Evolutionary conservation across 2,797 vertebrate species (phyloP).

Genomic region (Phylloscopus collybita): DNA sequence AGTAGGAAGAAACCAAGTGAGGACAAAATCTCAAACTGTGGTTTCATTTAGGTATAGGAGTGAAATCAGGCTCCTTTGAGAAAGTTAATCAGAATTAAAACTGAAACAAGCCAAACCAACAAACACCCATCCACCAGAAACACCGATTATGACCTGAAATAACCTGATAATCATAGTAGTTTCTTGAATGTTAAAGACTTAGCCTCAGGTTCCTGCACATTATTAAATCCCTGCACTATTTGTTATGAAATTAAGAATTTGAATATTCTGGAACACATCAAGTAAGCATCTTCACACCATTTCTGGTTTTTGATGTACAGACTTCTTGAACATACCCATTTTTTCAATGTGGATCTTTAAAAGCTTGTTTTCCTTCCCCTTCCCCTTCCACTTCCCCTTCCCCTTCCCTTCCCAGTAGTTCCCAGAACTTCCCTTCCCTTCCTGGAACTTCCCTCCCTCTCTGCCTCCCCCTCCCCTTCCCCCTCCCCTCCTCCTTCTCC

Average conservation of each 20-base stretch:
- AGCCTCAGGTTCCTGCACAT: not conserved
- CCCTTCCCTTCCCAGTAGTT: not conserved
- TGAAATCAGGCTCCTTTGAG: not conserved
- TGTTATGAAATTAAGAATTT: not conserved
- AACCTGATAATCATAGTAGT: not conserved
- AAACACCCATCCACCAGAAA: not conserved
- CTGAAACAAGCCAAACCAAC: not conserved
- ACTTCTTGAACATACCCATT: not conserved
- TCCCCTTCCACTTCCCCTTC: not conserved
- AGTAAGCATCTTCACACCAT: not conserved
- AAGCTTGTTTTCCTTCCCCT: not conserved
- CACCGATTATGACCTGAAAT: not conserved
- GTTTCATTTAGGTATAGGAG: not conserved
- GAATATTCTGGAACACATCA: not conserved
- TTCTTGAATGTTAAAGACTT: not conserved
- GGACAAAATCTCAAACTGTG: not conserved
- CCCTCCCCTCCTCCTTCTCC: too few species aligned
- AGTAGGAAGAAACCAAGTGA: not conserved
- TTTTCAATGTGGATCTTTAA: not conserved
- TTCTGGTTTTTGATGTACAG: not conserved
- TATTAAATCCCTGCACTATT: not conserved
- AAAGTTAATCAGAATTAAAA: not conserved
- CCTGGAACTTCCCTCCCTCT: too few species aligned
- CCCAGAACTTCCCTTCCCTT: too few species aligned
- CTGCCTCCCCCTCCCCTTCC: too few species aligned